Base-by-base conservation (phyloP, 2,888 invertebrate species). In the Brassicogethes aeneus region DNA sequence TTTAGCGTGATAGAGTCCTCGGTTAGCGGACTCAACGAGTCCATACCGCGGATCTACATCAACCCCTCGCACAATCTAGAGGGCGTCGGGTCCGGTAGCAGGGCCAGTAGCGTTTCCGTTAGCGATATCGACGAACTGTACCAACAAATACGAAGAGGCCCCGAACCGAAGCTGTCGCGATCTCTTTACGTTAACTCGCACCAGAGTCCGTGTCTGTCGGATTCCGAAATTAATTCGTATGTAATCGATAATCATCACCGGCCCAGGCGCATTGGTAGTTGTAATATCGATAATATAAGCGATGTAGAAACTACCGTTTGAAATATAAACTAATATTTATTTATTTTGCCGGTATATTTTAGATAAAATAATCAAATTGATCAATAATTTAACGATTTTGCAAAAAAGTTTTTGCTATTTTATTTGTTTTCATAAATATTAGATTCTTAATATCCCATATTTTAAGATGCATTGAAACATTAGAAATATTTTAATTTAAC, bases 111-210 rank as follows among this genome's bases (percentile, higher is more conserved):
- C 2, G 74, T 74, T 0, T 69, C 64, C 2, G 64, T 65, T 2
- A 77, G 77, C 54, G 78, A 78, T 50, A 68, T 83, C 37, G 83
- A 83, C 55, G 82, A 82, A 57, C 66, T 83, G 5, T 83, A 83
- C 59, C 80, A 82, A 51, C 80, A 80, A 55, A 82, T 83, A 34
- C 72, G 76, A 12, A 70, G 77, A 51, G 61, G 62, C 13, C 55
- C 58, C 58, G 69, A 43, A 67, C 69, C 39, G 63, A 44, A 45
- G 34, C 38, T 36, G 13, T 37, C 35, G 14, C 41, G 41, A 15
- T 44, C 41, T 16, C 40, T 36, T 17, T 44, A 42, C 34, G 35
- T 47, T 46, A 47, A 48, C 17, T 41, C 50, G 3, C 46, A 50
- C 14, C 52, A 48, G 32, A 62, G 60, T 48, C 57, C 62, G 2